Evolutionary conservation across 2,888 invertebrate genomes (phyloP), one percentile per base, ranked within the genome.

Genomic region (Rhimphoctona megacephalus): DNA sequence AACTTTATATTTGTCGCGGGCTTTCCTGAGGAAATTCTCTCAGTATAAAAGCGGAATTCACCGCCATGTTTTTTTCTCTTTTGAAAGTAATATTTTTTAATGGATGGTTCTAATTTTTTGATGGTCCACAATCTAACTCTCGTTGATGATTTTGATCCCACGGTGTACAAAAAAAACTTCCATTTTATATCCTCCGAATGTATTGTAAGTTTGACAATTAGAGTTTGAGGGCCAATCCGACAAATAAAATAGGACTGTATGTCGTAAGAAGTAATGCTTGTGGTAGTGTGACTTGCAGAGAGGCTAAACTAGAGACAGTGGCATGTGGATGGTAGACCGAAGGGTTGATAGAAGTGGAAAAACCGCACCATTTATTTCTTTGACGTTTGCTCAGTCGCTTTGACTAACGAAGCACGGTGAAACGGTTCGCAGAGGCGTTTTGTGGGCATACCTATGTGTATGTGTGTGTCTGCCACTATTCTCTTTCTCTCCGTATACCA

Each of bases 371-470:
- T 89, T 89, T 89, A 86, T 91, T 89, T 85, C 86, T 86, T 88
- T 87, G 86, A 90, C 88, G 86, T 88, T 89, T 87, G 89, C 81
- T 88, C 87, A 86, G 79, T 83, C 89, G 87, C 89, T 90, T 91
- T 90, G 90, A 90, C 89, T 90, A 90, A 90, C 89, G 88, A 91
- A 90, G 89, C 89, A 82, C 83, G 61, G 39, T 80, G 87, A 81
- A 78, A 73, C 78, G 77, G 78, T 86, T 85, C 80, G 70, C 81
- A 79, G 82, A 81, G 83, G 36, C 57, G 46, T 70, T 70, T 70
- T 49, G 33, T 49, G 43, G 61, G 61, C 61, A 25, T 61, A 61
- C 30, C 61, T 30, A 30, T 80, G 69, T 81, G 79, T 67, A 49
- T 52, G 36, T 67, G 69, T 70, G 80, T 46, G 52, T 54, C 49